Base-by-base conservation (phyloP, 1,140 invertebrate genomes). In the Leptinotarsa undecemlineata region DNA sequence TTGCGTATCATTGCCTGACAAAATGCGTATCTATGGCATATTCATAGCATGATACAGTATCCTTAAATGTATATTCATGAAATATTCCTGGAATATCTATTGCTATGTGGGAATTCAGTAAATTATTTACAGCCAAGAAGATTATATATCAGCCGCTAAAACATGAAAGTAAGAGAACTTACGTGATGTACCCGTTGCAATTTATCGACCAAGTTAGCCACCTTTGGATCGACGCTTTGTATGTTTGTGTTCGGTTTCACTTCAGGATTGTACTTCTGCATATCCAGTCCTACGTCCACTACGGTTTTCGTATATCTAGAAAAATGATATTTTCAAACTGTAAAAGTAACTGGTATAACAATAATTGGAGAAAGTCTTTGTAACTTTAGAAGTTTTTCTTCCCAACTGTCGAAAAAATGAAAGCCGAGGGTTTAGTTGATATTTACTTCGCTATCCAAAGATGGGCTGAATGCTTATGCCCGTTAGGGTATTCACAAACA, bases 181-280 rank as follows among this genome's bases (percentile, higher is more conserved):
- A 91, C 90, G 86, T 90, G 87, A 85, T 89, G 88, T 79, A 91
- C 89, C 82, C 90, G 89, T 81, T 90, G 85, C 75, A 91, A 85
- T 84, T 90, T 89, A 81, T 91, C 90, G 76, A 89, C 89, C 71
- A 91, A 84, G 75, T 86, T 86, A 73, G 88, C 88, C 48, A 89
- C 88, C 77, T 88, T 87, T 23, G 87, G 81, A 79, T 90, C 88
- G 57, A 82, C 81, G 76, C 87, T 87, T 74, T 86, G 84, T 71
- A 84, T 77, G 74, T 82, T 81, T 60, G 86, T 79, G 17, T 83
- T 85, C 69, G 88, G 82, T 73, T 87, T 87, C 77, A 91, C 87
- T 84, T 92, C 91, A 3, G 91, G 90, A 82, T 92, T 92, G 84
- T 92, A 91, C 82, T 88, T 89, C 77, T 92, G 90, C 17, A 88